These are phyloP conservation scores for Bombus haemorrhoidalis DNA, from an alignment of 1,140 invertebrate species.

Conservation along the genomic window DNA sequence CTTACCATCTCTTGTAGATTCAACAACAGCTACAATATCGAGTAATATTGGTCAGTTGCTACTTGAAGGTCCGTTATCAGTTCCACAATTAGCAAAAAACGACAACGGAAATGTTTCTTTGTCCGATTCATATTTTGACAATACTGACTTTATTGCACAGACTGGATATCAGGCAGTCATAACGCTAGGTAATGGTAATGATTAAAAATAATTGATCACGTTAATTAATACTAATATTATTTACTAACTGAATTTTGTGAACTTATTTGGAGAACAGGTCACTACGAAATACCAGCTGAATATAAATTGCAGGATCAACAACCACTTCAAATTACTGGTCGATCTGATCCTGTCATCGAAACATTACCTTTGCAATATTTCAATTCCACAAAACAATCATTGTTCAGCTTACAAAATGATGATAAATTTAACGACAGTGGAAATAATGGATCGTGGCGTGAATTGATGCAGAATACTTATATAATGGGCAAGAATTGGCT, in stretches of 20 bases:
- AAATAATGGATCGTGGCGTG: constrained; percentile 58
- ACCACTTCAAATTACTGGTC: constrained; percentile 84
- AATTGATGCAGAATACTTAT: constrained; percentile 60
- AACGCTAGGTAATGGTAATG: constrained; percentile 72
- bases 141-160: constrained; percentile 56
- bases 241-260: not conserved
- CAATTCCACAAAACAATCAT: constrained; percentile 63
- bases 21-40: constrained; percentile 89
- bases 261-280: constrained; percentile 83
- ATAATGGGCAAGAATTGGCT: constrained; percentile 83
- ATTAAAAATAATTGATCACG: not conserved
- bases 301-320: constrained; percentile 79
- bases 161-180: constrained; percentile 69
- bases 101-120: constrained; percentile 64
- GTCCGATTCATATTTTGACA: constrained; percentile 53
- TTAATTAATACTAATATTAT: not conserved
- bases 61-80: constrained; percentile 86
- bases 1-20: constrained; percentile 94
- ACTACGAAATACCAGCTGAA: constrained; percentile 89
- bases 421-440: not conserved
- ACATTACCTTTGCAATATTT: constrained; percentile 54
- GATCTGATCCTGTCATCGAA: constrained; percentile 80
- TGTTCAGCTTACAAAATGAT: constrained; percentile 47
- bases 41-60: constrained; percentile 85
- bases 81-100: constrained; percentile 72